Evolutionary conservation across 2,113 vertebrate species (phyloP).

Genomic region (Vidua chalybeata): DNA sequence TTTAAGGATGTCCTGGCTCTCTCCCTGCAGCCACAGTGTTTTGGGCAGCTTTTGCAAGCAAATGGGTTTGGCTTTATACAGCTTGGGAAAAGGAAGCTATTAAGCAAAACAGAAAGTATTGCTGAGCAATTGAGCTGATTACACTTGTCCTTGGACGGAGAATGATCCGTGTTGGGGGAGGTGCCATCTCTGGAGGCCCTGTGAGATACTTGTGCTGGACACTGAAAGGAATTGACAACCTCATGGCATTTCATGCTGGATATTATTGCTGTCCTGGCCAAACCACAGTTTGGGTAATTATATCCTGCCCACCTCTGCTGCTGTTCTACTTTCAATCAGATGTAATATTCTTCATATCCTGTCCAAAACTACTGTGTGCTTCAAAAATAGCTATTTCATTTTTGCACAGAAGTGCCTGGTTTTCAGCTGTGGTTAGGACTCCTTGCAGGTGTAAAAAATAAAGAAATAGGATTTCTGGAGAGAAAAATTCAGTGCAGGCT

Average conservation of each 20-base stretch:
- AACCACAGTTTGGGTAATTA: slow-evolving; percentile 37
- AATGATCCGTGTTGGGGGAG: background rate
- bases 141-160: background rate
- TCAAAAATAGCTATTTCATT: slow-evolving; percentile 40
- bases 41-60: background rate
- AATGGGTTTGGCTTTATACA: background rate
- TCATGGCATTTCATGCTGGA: background rate
- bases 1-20: background rate
- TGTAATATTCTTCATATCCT: slow-evolving; percentile 34
- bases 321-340: slow-evolving; percentile 31
- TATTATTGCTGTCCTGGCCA: slow-evolving; percentile 35
- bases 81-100: background rate
- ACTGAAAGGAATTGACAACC: background rate
- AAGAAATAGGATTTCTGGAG: background rate
- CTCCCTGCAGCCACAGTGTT: background rate
- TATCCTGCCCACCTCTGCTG: slow-evolving; percentile 43
- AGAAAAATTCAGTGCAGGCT: background rate
- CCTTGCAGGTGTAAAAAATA: background rate
- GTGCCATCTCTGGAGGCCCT: background rate
- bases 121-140: background rate
- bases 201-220: background rate
- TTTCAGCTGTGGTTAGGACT: slow-evolving; percentile 7
- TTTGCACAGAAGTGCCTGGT: background rate
- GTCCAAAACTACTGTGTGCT: slow-evolving; percentile 12
- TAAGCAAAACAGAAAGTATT: background rate